phyloP scores from a whole-genome alignment of 2,888 invertebrate species.

The Gastrophysa polygoni region DNA sequence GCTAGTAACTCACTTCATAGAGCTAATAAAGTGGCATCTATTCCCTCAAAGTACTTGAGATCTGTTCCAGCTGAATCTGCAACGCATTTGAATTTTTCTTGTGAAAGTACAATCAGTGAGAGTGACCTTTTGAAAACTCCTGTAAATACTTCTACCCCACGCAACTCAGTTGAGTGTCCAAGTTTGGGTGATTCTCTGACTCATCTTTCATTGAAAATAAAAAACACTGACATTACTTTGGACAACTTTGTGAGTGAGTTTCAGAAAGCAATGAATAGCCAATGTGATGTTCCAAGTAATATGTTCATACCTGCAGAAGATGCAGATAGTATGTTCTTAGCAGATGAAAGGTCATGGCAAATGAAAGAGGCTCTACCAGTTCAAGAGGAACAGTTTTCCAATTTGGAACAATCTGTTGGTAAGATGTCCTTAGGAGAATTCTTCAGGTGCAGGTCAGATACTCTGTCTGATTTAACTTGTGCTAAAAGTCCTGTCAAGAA shows the following conservation, averaged over 20 bases:
- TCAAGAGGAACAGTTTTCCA: constrained; percentile 29
- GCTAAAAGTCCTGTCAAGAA: constrained; percentile 44
- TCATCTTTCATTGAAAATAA: constrained; percentile 41
- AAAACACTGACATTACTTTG: constrained; percentile 43
- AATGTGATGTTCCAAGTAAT: constrained; percentile 32
- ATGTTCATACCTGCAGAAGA: constrained; percentile 52
- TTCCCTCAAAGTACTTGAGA: constrained; percentile 47
- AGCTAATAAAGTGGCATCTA: constrained; percentile 37
- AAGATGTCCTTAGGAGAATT: constrained; percentile 58
- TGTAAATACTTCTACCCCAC: constrained; percentile 48
- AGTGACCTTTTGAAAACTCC: constrained; percentile 46
- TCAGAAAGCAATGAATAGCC: constrained; percentile 32
- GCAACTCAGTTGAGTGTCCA: constrained; percentile 34
- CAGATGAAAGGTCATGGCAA: constrained; percentile 58
- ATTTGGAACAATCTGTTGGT: constrained; percentile 14
- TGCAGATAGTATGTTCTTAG: constrained; percentile 53
- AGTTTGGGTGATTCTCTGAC: constrained; percentile 37
- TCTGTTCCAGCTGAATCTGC: constrained; percentile 32
- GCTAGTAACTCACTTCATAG: constrained; percentile 43
- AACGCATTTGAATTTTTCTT: constrained; percentile 19
- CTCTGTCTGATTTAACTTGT: constrained; percentile 48
- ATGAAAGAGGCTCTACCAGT: constrained; percentile 48
- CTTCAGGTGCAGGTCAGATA: constrained; percentile 57
- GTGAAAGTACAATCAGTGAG: constrained; percentile 51
- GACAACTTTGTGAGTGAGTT: constrained; percentile 44